These are phyloP conservation scores for Xanthostigma xanthostigma DNA, from an alignment of 2,888 invertebrate genomes.

Conservation along the genomic window DNA sequence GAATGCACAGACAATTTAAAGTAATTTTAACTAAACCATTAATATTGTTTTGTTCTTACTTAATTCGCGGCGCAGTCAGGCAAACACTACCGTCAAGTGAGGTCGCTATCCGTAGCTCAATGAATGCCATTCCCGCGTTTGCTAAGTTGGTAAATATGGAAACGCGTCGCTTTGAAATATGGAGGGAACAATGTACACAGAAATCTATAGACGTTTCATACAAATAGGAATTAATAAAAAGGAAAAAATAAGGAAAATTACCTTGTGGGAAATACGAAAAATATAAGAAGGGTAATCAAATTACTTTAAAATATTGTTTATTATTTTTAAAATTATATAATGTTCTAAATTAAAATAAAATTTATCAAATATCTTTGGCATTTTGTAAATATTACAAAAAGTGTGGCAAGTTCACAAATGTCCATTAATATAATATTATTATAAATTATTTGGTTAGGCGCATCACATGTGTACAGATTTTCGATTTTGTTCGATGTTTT, in stretches of 20 bases:
- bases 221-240: not conserved
- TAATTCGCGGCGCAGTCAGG: constrained; percentile 45
- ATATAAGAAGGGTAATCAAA: not conserved
- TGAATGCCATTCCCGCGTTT: constrained; percentile 4
- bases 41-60: constrained; percentile 11
- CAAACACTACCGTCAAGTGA: constrained; percentile 36
- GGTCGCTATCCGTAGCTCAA: constrained; percentile 3
- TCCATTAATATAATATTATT: not conserved
- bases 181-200: not conserved
- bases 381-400: constrained; percentile 11
- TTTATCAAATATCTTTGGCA: constrained; percentile 20
- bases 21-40: constrained; percentile 4
- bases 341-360: constrained; percentile 12
- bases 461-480: not conserved
- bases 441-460: not conserved
- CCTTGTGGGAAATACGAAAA: not conserved
- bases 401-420: not conserved
- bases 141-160: constrained; percentile 1
- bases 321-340: too few relatives aligned
- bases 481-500: constrained; percentile 11
- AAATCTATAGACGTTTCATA: not conserved
- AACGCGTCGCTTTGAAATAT: not conserved
- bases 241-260: not conserved
- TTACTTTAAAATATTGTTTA: too few relatives aligned
- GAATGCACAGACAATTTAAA: constrained; percentile 1